phyloP scores from a whole-genome alignment of 2,888 invertebrate genomes.

The Lithophane semibrunnea region DNA sequence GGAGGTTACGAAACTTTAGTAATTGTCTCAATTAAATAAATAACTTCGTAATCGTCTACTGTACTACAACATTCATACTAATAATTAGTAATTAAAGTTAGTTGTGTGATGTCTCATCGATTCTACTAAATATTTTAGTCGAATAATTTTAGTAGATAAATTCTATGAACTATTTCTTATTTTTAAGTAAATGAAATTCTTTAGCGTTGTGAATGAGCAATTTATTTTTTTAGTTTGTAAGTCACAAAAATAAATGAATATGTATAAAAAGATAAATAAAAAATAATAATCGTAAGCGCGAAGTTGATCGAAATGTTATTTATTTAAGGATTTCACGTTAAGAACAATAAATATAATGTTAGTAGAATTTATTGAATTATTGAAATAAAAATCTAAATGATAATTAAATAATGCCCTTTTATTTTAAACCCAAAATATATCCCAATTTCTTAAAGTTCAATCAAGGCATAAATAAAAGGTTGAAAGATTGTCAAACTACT shows the following conservation, averaged over 20 bases:
- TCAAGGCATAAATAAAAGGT: background rate
- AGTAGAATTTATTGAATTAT: conserved; percentile 80
- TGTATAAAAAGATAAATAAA: conserved; percentile 51
- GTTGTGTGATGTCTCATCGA: conserved; percentile 40
- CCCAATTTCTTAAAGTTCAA: background rate
- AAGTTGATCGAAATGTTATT: conserved; percentile 73
- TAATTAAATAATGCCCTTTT: conserved; percentile 16
- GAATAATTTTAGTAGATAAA: conserved; percentile 33
- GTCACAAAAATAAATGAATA: conserved; percentile 55
- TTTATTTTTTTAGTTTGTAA: conserved; percentile 62
- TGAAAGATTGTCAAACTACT: background rate
- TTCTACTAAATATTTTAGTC: conserved; percentile 41
- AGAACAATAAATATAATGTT: conserved; percentile 71
- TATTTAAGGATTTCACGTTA: conserved; percentile 69
- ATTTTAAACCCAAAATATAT: conserved; percentile 3
- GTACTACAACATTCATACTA: conserved; percentile 10
- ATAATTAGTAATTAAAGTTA: conserved; percentile 34
- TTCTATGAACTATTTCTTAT: conserved; percentile 37
- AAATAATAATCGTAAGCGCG: conserved; percentile 59
- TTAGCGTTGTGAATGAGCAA: conserved; percentile 74
- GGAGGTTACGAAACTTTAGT: background rate
- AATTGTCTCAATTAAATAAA: conserved; percentile 19
- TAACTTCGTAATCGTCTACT: conserved; percentile 17
- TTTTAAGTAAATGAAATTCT: conserved; percentile 59
- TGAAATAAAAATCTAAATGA: conserved; percentile 71